Percentiles rank a stretch among this genome's conserved stretches.
phyloP scores from a whole-genome alignment of 2,888 invertebrate genomes.

The Calephelis perditalis region DNA sequence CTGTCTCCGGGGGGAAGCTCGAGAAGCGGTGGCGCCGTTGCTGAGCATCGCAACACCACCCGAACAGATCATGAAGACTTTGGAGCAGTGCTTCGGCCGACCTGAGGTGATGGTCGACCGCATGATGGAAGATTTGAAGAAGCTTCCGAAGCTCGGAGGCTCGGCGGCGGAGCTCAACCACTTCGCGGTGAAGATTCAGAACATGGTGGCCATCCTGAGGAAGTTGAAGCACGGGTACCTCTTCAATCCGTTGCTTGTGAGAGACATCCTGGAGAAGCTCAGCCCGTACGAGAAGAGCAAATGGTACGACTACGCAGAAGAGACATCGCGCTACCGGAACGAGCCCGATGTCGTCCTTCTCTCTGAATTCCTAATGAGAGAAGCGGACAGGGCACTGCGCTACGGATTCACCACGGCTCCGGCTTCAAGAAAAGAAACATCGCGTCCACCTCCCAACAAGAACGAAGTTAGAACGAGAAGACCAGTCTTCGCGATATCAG shows the following conservation, averaged over 20 bases:
- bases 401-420: too few species aligned
- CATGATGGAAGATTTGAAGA: constrained; percentile 23
- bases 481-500: too few species aligned
- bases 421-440: too few species aligned
- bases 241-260: constrained; percentile 16
- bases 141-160: constrained; percentile 21
- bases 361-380: too few species aligned
- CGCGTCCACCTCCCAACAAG: too few species aligned
- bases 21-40: neutral
- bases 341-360: too few species aligned
- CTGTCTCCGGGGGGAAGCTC: neutral
- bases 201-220: constrained; percentile 15
- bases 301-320: neutral
- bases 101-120: constrained; percentile 28
- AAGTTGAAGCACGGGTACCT: constrained; percentile 15
- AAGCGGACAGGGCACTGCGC: too few species aligned
- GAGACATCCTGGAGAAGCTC: neutral
- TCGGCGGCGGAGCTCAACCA: constrained; percentile 24
- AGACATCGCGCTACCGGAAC: neutral
- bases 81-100: constrained; percentile 30
- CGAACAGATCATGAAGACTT: constrained; percentile 23
- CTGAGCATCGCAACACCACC: constrained; percentile 22
- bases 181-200: constrained; percentile 25
- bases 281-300: neutral
- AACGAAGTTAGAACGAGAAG: too few species aligned